Evolutionary conservation across 2,888 invertebrate genomes (phyloP), one percentile per base, ranked within the genome.

Genomic region (Tillus elongatus): DNA sequence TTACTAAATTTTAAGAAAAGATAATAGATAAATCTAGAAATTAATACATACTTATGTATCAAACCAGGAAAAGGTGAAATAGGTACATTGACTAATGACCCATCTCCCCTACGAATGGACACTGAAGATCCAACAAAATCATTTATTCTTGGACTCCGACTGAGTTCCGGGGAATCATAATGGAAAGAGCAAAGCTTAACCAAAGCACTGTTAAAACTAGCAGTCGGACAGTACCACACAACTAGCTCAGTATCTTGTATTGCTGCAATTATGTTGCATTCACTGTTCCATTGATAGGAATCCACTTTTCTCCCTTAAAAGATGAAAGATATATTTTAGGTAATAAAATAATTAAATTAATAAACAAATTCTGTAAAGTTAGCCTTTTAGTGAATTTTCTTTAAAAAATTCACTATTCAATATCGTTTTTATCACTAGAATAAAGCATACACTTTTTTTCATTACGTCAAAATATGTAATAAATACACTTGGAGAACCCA

Each of bases 81-180:
- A 0, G 79, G 73, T 3, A 80, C 68, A 42, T 79, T 79, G 15
- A 95, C 70, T 8, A 90, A 64, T 1, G 93, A 87, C 0, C 97
- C 97, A 56, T 96, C 92, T 0, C 84, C 83, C 28, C 91, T 77
- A 41, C 92, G 77, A 33, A 97, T 74, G 1, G 82, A 82, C 1
- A 91, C 79, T 37, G 86, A 79, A 40, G 87, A 87, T 41, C 89
- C 88, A 51, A 87, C 78, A 53, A 93, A 88, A 51, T 77, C 81
- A 37, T 82, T 69, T 8, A 96, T 75, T 40, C 78, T 74, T 1
- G 93, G 88, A 53, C 84, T 84, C 52, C 88, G 82, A 2, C 93
- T 93, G 50, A 90, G 78, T 61, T 95, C 92, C 44, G 69, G 62
- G 2, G 71, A 68, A 50, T 73, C 72, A 40, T 71, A 63, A 8